phyloP scores from a whole-genome alignment of 2,113 vertebrate species.

The Esox niger region DNA sequence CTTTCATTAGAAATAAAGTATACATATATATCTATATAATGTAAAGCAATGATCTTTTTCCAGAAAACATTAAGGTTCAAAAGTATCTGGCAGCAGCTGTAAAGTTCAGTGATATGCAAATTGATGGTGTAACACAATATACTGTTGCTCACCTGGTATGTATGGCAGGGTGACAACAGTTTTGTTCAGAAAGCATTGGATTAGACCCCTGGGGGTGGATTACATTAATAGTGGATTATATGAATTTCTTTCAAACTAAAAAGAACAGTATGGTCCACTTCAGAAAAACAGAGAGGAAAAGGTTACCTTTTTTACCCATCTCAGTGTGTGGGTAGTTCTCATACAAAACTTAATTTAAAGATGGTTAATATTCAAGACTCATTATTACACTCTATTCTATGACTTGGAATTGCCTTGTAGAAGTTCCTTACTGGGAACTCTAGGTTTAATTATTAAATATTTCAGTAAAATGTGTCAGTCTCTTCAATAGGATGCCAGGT shows the following conservation, averaged over 20 bases:
- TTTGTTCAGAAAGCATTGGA: slow-evolving; percentile 8
- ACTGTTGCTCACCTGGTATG: background rate
- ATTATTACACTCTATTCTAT: background rate
- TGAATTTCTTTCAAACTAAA: slow-evolving; percentile 36
- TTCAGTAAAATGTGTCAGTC: no score
- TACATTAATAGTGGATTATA: slow-evolving; percentile 40
- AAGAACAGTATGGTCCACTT: background rate
- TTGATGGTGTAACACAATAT: background rate
- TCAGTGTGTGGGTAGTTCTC: background rate
- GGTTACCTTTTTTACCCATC: background rate
- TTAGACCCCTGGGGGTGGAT: slow-evolving; percentile 47
- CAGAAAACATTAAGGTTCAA: background rate
- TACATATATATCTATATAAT: no score
- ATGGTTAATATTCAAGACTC: background rate
- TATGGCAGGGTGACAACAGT: background rate
- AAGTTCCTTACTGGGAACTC: background rate
- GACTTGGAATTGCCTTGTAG: background rate
- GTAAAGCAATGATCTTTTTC: background rate
- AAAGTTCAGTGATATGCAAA: background rate
- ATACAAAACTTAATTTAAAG: background rate
- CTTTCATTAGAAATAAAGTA: no score
- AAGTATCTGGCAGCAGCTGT: background rate
- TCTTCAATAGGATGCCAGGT: no score
- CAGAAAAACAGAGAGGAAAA: background rate
- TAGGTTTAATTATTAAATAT: background rate